Base-by-base conservation (phyloP, 2,797 vertebrate genomes). In the Eulemur rubriventer region DNA sequence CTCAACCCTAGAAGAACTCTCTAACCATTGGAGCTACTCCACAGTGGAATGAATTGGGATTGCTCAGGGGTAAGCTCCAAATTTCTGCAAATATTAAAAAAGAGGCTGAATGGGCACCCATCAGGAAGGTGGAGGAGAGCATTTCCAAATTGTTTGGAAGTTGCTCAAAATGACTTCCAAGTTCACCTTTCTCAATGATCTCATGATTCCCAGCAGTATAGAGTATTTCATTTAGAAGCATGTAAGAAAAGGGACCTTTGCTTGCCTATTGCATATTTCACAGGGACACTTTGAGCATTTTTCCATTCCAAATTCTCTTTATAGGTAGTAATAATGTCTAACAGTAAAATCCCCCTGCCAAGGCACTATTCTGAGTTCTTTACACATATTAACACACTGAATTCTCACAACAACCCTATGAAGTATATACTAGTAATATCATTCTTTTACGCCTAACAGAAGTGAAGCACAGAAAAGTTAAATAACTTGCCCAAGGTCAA, bases 131-230 rank as follows among this genome's bases (percentile, higher is more conserved):
- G 52, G 38, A 33, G 65, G 43, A 67, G 76, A 88, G 22, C 24
- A 69, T 84, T 94, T 81, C 78, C 65, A 76, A 88, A 84, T 85
- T 78, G 84, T 16, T 43, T 96, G 82, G 41, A 95, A 92, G 72
- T 76, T 70, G 24, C 35, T 24, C 18, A 41, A 63, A n/a, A 65
- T 69, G 48, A 88, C 38, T 76, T 76, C 76, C 41, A 65, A 93
- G 16, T 35, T 89, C 28, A 82, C 63, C 43, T 96, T 26, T 57
- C 57, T 86, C 4, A 9, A 7, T 24, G 26, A 91, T 81, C 57
- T 90, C 12, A 6, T 46, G 80, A 72, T 65, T 84, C 69, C 59
- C 73, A 86, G 46, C 0, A 65, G 61, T 17, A 59, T 17, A 46
- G 4, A 76, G 5, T 63, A 24, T 55, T 94, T 90, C 63, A 73